Evolutionary conservation across 2,888 invertebrate genomes (phyloP).

Genomic region (Leucophenga montana): DNA sequence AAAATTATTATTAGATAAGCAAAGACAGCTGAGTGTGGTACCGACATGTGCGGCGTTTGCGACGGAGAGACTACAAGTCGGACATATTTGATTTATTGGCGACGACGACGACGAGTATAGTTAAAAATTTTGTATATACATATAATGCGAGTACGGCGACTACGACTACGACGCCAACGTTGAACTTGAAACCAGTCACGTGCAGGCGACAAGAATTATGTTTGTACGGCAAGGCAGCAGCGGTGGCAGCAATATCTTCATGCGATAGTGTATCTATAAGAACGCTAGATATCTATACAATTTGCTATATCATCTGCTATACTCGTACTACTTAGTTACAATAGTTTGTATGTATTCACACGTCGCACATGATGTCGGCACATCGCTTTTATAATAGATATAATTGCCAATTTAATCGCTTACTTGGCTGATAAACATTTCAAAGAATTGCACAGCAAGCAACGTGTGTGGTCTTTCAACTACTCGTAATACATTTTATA

Average conservation of each 20-base stretch:
- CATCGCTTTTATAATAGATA: conserved; percentile 48
- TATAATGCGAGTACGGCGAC: conserved; percentile 21
- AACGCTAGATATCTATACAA: neutral
- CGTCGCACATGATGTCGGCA: too few relatives aligned
- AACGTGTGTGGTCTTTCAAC: conserved; percentile 20
- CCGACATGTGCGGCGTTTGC: conserved; percentile 1
- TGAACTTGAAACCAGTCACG: conserved; percentile 64
- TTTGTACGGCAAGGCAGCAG: neutral
- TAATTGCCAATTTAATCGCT: conserved; percentile 62
- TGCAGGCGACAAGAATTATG: conserved; percentile 53
- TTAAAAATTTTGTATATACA: neutral
- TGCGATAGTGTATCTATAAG: too few relatives aligned
- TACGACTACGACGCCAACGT: conserved; percentile 26
- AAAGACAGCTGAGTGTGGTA: too few relatives aligned
- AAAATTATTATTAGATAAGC: too few relatives aligned
- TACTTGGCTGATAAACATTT: conserved; percentile 55
- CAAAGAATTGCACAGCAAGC: conserved; percentile 31
- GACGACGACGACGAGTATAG: neutral
- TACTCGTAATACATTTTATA: too few relatives aligned
- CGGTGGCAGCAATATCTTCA: too few relatives aligned
- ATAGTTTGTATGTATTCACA: neutral
- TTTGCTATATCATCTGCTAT: neutral
- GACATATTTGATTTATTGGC: too few relatives aligned
- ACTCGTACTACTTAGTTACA: neutral
- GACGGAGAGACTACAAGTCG: too few relatives aligned